These are phyloP conservation scores for Sipha flava DNA, from an alignment of 1,140 invertebrate species.

Conservation along the genomic window DNA sequence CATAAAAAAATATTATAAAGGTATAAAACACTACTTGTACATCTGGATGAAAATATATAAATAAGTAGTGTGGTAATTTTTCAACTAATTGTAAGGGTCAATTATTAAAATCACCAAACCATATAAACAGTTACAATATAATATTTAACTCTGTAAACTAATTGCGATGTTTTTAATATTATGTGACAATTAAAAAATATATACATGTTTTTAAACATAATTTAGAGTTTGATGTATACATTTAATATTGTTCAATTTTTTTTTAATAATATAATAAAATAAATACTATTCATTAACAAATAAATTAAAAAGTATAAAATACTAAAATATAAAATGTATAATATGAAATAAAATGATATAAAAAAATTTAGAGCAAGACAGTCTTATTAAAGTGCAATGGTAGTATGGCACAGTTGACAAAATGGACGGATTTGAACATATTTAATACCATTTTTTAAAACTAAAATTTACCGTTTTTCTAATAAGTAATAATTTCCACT, in stretches of 20 bases:
- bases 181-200: neutral
- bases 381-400: constrained; percentile 5
- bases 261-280: too few species aligned
- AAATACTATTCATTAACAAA: too few species aligned
- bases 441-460: neutral
- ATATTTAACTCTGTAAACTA: neutral
- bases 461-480: neutral
- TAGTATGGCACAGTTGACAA: neutral
- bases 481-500: neutral
- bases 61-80: neutral
- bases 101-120: constrained; percentile 11
- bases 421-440: neutral
- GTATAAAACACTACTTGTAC: neutral
- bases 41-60: neutral
- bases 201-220: neutral
- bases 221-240: neutral
- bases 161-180: neutral
- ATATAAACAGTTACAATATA: constrained; percentile 12
- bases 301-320: too few species aligned
- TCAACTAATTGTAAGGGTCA: neutral
- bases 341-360: neutral
- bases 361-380: neutral
- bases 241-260: too few species aligned
- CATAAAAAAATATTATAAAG: neutral
- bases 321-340: too few species aligned